Base-by-base conservation (phyloP, 1,140 invertebrate species). In the Apocrypta bakeri region DNA sequence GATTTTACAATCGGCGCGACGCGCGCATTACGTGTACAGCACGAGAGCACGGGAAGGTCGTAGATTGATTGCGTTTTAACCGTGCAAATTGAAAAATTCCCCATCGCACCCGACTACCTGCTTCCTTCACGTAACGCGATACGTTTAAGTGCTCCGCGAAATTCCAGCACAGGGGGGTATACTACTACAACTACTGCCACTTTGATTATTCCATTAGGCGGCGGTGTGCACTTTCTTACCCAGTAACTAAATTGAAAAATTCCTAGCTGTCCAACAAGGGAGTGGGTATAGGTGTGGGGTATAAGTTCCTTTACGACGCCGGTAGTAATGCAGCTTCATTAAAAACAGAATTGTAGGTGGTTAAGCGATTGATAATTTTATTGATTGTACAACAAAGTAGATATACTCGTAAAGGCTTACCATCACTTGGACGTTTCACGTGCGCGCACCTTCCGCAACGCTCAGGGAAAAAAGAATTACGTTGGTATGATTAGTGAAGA, bases 1-100 rank as follows among this genome's bases (percentile, higher is more conserved):
- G 85, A 84, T 85, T 88, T 88, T 83, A 87, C 83, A 85, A 88
- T 84, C 86, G 85, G 85, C 83, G 84, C 82, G 84, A 80, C 84
- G 83, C 71, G 78, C 76, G 40, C 21, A 73, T 48, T 25, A 56
- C 82, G 84, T 33, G 27, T n/a, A n/a, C n/a, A n/a, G n/a, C 76
- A 9, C 2, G 33, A 37, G 33, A 37, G 33, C 33, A 2, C 33
- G 9, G n/a, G 73, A 68, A 80, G 84, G 83, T 85, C 84, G 72
- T 61, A 86, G 85, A 84, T 87, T 86, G 87, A 86, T 87, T 85
- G 81, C 83, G 40, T 74, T 64, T 79, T 77, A 85, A 86, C 84
- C 84, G 84, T 85, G 72, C 84, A 84, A 83, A 85, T 83, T 83
- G 85, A 85, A 85, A 87, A 87, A 87, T 85, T 80, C 66, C 61